Evolutionary conservation across 2,797 vertebrate species (phyloP), one percentile per base, ranked within the genome.

Genomic region (Urocyon cinereoargenteus): DNA sequence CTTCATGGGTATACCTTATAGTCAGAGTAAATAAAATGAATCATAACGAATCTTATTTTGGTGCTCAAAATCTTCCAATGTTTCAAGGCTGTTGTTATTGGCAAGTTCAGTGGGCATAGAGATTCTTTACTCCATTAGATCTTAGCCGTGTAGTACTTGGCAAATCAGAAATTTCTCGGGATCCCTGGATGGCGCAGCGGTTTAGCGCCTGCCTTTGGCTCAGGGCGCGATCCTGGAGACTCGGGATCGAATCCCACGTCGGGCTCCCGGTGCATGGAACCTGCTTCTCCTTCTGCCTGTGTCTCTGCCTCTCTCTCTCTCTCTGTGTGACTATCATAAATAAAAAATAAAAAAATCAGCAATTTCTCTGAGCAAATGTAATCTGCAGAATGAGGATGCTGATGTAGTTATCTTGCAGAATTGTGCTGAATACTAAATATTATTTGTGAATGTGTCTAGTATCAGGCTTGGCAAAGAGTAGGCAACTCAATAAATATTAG

Each of bases 361-460:
- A 78, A 26, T 79, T 13, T 90, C 36, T 34, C 70, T 91, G 77
- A 91, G 57, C 24, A 89, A 84, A 91, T 72, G 84, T 91, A 86
- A 94, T 81, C 45, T 87, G 18, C 75, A 73, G 85, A 83, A 49
- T 88, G 34, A 61, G 34, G 2, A 62, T 55, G 53, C 55, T 79
- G 55, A 86, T 19, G 12, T 53, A 88, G 55, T 49, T 83, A 55
- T 61, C 31, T 66, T 86, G 81, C 3, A 93, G 53, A 51, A 72
- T 82, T 91, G 49, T 72, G 91, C 31, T 79, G 24, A 96, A 57
- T 94, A 45, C 24, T 94, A 95, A 78, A 62, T 26, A 77, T 61
- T 26, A 45, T 89, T 45, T 94, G 79, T 91, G 64, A 86, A 83
- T 75, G n/a, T 83, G 55, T 28, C 22, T 61, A 55, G 14, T 78